Base-by-base conservation (phyloP, 1,140 invertebrate species). In the Himalopsyche phryganea region DNA sequence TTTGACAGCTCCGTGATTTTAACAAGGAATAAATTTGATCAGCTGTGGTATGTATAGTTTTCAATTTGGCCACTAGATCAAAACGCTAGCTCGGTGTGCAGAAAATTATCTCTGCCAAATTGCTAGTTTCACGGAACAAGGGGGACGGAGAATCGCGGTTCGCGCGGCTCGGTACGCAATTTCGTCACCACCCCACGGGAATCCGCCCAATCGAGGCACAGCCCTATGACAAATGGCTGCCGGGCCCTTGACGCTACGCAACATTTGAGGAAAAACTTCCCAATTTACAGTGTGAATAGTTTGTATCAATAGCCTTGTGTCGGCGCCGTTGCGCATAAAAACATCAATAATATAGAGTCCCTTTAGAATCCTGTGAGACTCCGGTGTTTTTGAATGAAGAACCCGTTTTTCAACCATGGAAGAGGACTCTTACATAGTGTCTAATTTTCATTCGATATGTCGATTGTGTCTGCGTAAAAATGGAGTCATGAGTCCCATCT, bases 401-500 rank as follows among this genome's bases (percentile, higher is more conserved):
- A 28, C 45, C 19, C 20, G 28, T 15, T 32, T 11, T 32, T 35
- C 28, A 52, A 49, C 63, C 66, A 76, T 77, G 72, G 77, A 77
- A 74, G 76, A 78, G 70, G 76, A 77, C 72, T 74, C 75, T 50
- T 78, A 71, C 65, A 77, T 78, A 56, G 74, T 77, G 48, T 71
- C 75, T 6, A 78, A 78, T 70, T 77, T 79, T 57, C 72, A 76
- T 60, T 65, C 75, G 38, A 74, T 83, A 38, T 83, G 82, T 69
- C 71, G 82, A 44, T 67, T 83, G 49, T 83, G 82, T 61, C 67
- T 83, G 60, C 72, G 74, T 60, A 79, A 77, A 66, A 81, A 80
- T 68, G 75, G 76, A 15, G 72, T 80, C 50, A 77, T 78, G 66
- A 66, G 78, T 48, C 80, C 79, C 38, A 80, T 83, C 58, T 83